Evolutionary conservation across 2,113 vertebrate species (phyloP).

Genomic region (Phycodurus eques): DNA sequence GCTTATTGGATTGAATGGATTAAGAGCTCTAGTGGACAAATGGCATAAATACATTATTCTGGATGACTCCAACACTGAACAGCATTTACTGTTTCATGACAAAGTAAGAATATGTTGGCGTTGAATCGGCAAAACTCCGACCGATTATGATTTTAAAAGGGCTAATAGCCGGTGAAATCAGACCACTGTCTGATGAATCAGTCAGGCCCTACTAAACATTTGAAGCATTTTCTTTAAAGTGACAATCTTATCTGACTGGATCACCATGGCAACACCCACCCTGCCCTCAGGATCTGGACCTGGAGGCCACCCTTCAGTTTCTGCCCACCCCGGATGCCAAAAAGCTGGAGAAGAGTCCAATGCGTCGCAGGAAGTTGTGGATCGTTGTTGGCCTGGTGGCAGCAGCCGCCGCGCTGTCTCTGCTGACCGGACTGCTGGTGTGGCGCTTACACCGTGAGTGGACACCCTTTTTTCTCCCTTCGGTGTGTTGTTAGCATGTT

Average conservation of each 20-base stretch:
- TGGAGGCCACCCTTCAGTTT: conserved; percentile 31
- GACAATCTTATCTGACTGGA: background rate
- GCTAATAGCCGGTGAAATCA: no score
- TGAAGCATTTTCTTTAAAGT: background rate
- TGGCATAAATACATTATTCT: no score
- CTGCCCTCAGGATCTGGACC: conserved; percentile 28
- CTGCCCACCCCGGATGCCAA: conserved; percentile 33
- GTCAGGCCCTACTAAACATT: background rate
- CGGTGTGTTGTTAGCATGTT: background rate
- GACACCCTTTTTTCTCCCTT: background rate
- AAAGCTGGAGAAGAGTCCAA: conserved; percentile 48
- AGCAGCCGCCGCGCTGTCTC: background rate
- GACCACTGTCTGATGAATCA: no score
- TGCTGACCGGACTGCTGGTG: conserved; percentile 63
- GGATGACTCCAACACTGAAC: no score
- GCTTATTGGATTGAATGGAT: no score
- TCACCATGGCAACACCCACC: background rate
- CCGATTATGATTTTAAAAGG: no score
- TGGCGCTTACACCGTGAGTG: conserved; percentile 72
- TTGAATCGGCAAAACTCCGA: no score
- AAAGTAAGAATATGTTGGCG: no score
- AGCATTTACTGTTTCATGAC: no score
- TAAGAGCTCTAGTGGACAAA: no score
- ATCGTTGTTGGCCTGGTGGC: conserved; percentile 23
- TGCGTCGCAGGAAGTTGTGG: background rate